Evolutionary conservation across 2,113 vertebrate species (phyloP).

Genomic region (Nanorana parkeri): DNA sequence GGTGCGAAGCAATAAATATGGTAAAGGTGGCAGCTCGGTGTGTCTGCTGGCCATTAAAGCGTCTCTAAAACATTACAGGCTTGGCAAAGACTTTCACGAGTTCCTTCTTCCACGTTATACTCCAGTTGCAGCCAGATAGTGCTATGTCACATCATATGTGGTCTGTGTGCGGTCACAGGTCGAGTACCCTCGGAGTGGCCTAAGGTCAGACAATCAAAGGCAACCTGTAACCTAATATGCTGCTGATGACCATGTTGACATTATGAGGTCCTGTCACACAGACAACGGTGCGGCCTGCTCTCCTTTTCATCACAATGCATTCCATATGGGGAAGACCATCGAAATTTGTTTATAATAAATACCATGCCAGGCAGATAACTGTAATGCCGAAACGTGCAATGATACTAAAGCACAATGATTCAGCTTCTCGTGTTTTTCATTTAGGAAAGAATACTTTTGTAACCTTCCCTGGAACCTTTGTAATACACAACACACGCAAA

Average conservation of each 20-base stretch:
- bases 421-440: not conserved
- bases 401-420: not conserved
- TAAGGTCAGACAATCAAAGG: conserved; percentile 80
- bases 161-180: conserved; percentile 87
- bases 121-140: conserved; percentile 57
- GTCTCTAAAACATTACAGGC: conserved; percentile 68
- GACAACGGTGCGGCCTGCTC: conserved; percentile 59
- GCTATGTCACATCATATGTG: conserved; percentile 83
- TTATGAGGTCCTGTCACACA: conserved; percentile 70
- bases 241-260: conserved; percentile 87
- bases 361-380: conserved; percentile 3
- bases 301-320: conserved; percentile 49
- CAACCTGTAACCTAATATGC: conserved; percentile 84
- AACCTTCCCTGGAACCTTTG: not conserved
- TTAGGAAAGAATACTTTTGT: conserved; percentile 6
- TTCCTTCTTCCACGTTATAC: conserved; percentile 65
- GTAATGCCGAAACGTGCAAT: not conserved
- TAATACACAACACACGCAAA: not conserved
- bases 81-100: conserved; percentile 71
- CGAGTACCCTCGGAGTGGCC: conserved; percentile 83
- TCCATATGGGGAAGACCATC: conserved; percentile 21
- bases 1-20: not conserved
- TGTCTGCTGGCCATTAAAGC: not conserved
- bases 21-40: not conserved
- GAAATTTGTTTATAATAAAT: conserved; percentile 39